Percentiles rank a stretch among this genome's conserved stretches.
phyloP scores from a whole-genome alignment of 1,140 invertebrate species.

The Ericerus pela region DNA sequence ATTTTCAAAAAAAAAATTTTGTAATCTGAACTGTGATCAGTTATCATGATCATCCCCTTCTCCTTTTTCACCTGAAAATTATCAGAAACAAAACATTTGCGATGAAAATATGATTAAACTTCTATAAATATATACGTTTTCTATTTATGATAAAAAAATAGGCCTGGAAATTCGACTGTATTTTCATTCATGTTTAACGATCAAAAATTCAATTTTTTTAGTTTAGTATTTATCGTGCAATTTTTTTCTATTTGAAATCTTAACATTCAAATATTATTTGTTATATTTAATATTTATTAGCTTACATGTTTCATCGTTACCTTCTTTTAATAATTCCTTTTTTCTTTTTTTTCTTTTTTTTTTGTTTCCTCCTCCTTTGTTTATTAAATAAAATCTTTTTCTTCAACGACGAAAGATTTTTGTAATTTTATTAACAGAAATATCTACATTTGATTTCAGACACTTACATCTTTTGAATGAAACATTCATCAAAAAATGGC shows the following conservation, averaged over 20 bases:
- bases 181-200: no score
- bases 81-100: background rate
- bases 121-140: background rate
- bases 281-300: conserved; percentile 8
- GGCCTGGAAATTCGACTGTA: no score
- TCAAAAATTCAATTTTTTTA: conserved; percentile 1
- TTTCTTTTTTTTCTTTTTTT: background rate
- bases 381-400: conserved; percentile 4
- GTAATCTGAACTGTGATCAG: no score
- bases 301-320: conserved; percentile 7
- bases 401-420: no score
- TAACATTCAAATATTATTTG: conserved; percentile 1
- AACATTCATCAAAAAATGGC: no score
- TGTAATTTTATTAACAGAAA: no score
- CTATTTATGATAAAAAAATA: background rate
- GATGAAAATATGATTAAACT: background rate
- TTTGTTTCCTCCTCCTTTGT: background rate
- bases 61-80: background rate
- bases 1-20: no score
- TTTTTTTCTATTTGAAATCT: conserved; percentile 2
- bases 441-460: no score
- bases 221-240: conserved; percentile 5
- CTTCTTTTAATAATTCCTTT: background rate
- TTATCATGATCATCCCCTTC: background rate
- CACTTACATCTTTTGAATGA: no score